phyloP scores from a whole-genome alignment of 2,113 vertebrate genomes.

The Pseudopodoces humilis region DNA sequence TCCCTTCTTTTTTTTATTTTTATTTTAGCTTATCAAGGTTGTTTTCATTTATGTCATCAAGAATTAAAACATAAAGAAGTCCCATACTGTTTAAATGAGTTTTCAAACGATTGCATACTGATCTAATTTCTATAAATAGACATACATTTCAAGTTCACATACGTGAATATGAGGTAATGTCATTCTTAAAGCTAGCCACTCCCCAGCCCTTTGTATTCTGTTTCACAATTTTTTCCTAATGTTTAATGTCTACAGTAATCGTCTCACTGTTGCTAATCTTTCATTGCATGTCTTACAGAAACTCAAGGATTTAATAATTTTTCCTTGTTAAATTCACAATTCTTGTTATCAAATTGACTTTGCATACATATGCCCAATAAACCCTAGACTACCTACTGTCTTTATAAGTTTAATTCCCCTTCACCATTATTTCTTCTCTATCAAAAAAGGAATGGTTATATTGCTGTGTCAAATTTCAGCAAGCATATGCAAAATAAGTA shows the following conservation, averaged over 20 bases:
- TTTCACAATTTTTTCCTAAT: not conserved
- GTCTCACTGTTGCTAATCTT: not conserved
- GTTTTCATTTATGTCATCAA: not conserved
- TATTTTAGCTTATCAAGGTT: not conserved
- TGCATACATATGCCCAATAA: not conserved
- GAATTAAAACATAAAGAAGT: not conserved
- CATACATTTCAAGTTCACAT: not conserved
- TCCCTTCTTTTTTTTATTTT: not conserved
- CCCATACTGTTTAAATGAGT: not conserved
- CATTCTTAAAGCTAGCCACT: not conserved
- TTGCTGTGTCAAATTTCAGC: not conserved
- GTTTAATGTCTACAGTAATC: not conserved
- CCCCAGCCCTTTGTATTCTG: not conserved
- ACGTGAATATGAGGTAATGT: not conserved
- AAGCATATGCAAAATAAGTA: not conserved
- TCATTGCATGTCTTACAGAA: not conserved
- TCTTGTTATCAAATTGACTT: not conserved
- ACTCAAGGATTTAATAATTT: not conserved
- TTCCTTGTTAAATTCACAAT: not conserved
- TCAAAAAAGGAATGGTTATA: not conserved
- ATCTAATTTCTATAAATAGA: not conserved
- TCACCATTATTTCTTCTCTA: not conserved
- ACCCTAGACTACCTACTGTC: not conserved
- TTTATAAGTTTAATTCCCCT: not conserved
- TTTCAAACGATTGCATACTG: not conserved